Percentiles rank a stretch among this genome's conserved stretches.
Evolutionary conservation across 2,888 invertebrate genomes (phyloP).

Genomic region (Hoplodrina blanda): DNA sequence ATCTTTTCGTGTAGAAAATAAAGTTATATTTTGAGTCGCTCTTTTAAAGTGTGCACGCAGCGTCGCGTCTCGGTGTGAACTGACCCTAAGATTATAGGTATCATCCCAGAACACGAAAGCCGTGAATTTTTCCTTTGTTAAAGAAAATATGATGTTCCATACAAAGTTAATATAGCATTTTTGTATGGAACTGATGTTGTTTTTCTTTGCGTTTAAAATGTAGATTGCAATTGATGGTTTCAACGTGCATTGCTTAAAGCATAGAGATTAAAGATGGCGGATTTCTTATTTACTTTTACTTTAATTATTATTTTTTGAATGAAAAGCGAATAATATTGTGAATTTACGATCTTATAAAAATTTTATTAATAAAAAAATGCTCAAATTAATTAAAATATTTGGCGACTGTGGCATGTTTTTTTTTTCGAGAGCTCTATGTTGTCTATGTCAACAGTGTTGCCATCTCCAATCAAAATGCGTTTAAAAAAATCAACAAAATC

Average conservation of each 20-base stretch:
- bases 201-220: neutral
- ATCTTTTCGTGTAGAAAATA: no score
- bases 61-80: no score
- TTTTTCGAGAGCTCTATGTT: neutral
- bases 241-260: slow-evolving; percentile 17
- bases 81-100: no score
- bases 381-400: neutral
- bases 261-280: slow-evolving; percentile 24
- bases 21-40: no score
- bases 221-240: slow-evolving; percentile 29
- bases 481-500: slow-evolving; percentile 53
- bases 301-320: neutral
- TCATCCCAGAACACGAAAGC: no score
- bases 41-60: no score
- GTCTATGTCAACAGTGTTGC: slow-evolving; percentile 8
- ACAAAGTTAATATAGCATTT: no score
- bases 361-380: neutral
- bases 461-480: slow-evolving; percentile 45
- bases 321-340: neutral
- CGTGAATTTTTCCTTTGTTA: no score
- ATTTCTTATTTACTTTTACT: no score
- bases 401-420: neutral
- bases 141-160: no score
- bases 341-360: no score
- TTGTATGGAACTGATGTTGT: no score